phyloP scores from a whole-genome alignment of 2,888 invertebrate species.

The Camptogramma bilineatum region DNA sequence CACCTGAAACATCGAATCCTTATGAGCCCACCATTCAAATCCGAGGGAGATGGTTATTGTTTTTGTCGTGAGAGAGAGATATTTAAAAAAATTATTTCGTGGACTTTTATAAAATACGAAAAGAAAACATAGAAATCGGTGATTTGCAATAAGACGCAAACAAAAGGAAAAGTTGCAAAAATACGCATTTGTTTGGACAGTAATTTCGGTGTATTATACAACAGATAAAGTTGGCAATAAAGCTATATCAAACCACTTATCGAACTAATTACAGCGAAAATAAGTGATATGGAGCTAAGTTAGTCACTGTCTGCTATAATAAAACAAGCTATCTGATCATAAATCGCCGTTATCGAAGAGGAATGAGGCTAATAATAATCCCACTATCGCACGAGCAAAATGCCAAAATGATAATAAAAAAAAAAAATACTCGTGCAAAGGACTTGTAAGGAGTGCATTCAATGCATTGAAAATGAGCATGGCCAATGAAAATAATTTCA shows the following conservation, averaged over 20 bases:
- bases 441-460: too few species aligned
- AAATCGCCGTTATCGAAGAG: slow-evolving; percentile 48
- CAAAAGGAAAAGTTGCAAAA: too few species aligned
- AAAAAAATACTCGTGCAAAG: too few species aligned
- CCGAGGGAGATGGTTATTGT: not conserved
- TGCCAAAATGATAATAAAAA: slow-evolving; percentile 35
- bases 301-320: slow-evolving; percentile 22
- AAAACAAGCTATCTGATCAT: slow-evolving; percentile 47
- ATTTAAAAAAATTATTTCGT: too few species aligned
- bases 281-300: not conserved
- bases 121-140: too few species aligned
- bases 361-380: slow-evolving; percentile 46
- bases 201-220: too few species aligned
- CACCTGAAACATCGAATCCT: slow-evolving; percentile 84
- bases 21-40: too few species aligned
- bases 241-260: slow-evolving; percentile 19
- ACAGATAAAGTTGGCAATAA: not conserved
- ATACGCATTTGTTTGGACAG: too few species aligned
- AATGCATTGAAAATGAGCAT: not conserved
- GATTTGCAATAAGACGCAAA: too few species aligned
- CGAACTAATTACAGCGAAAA: slow-evolving; percentile 18
- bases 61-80: too few species aligned
- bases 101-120: too few species aligned
- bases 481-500: not conserved
- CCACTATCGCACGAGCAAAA: slow-evolving; percentile 27